Conservation (phyloP, 2,888 invertebrate species). For the Tridacna crocea region DNA sequence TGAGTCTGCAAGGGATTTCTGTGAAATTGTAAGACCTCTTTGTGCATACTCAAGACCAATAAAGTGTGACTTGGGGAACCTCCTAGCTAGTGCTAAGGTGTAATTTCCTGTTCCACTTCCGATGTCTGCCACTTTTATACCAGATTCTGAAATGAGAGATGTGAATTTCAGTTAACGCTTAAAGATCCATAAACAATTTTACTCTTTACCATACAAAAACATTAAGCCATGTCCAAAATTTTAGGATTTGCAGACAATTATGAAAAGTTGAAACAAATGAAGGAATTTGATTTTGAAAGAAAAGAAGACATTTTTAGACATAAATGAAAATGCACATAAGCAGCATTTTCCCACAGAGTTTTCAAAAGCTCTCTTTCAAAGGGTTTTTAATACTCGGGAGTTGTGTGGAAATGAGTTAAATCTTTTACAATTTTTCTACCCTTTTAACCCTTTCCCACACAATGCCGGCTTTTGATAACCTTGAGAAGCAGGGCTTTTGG, state of each 20-base stretch:
- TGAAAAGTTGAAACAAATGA: too few species aligned
- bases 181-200: too few species aligned
- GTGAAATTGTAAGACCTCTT: constrained; percentile 24
- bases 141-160: constrained; percentile 36
- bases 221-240: too few species aligned
- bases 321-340: neutral
- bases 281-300: neutral
- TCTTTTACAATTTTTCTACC: too few species aligned
- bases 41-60: constrained; percentile 32
- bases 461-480: too few species aligned
- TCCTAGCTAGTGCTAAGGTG: constrained; percentile 36
- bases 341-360: neutral
- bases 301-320: neutral
- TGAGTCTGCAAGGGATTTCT: neutral
- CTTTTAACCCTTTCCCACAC: too few species aligned
- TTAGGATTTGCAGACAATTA: too few species aligned
- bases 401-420: neutral
- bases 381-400: neutral
- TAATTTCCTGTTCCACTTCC: constrained; percentile 47
- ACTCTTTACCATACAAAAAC: too few species aligned
- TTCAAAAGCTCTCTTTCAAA: neutral
- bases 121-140: constrained; percentile 45
- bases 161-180: too few species aligned
- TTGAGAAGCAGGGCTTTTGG: too few species aligned
- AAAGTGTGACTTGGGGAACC: constrained; percentile 56